Evolutionary conservation across 2,888 invertebrate genomes (phyloP), one percentile per base, ranked within the genome.

Genomic region (Anorthoa munda): DNA sequence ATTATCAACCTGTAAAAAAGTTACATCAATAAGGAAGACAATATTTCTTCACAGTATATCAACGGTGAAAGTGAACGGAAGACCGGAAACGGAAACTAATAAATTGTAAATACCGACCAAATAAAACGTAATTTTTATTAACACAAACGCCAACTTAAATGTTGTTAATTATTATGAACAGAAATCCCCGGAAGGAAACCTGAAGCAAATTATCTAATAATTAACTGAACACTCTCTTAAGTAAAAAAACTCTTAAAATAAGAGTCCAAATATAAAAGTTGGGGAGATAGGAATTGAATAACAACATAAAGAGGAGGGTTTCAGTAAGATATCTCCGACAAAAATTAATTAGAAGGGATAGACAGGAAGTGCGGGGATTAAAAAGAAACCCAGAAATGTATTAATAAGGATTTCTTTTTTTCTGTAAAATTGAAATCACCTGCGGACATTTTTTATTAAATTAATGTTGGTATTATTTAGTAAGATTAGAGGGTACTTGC

Each of bases 331-430:
- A 73, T 78, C 66, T 45, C 66, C 63, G 53, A 48, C 66, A 59
- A 70, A 84, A 86, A 86, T 83, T 86, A 86, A 86, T 86, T 84
- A 81, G 11, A 63, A 72, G 7, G 31, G 46, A 77, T 51, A 53
- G 74, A 17, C 76, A 78, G 79, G 82, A 86, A 84, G 71, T 76
- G 60, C n/a, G 23, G 39, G 53, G 46, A 81, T 86, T 74, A 77
- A 61, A 65, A 71, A 55, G 53, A 31, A 53, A 17, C 21, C 46
- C 63, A 31, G 61, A 67, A 75, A 67, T 67, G 63, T 82, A 81
- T 69, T 78, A 77, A 73, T 63, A 63, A 61, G 50, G 58, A 58
- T 65, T 46, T 63, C 0, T 48, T 55, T 31, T 60, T 60, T 39
- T 63, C 55, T 9, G n/a, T 17, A 39, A 65, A 60, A 63, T 48